Evolutionary conservation across 2,797 vertebrate genomes (phyloP).

Genomic region (Agapornis canus): DNA sequence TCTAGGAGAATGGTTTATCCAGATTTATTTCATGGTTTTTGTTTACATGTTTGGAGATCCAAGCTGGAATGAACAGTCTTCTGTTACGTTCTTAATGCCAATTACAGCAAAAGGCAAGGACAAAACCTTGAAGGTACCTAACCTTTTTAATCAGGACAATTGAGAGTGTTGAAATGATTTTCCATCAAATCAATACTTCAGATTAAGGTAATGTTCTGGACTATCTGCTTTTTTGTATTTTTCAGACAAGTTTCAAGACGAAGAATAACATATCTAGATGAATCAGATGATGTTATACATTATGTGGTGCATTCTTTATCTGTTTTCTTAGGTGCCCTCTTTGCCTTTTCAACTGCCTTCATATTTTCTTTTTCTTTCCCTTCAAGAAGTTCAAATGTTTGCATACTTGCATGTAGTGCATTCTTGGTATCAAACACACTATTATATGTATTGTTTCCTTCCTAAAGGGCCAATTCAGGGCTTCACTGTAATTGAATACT

Average conservation of each 20-base stretch:
- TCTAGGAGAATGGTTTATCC: not conserved
- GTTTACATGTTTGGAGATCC: not conserved
- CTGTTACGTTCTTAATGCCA: not conserved
- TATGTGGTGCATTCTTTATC: not conserved
- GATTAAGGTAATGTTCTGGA: not conserved
- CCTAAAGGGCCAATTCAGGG: conserved; percentile 69
- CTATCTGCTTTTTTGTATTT: not conserved
- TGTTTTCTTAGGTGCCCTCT: not conserved
- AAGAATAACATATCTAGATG: not conserved
- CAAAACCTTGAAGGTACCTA: not conserved
- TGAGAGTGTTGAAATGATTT: not conserved
- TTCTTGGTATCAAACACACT: conserved; percentile 62
- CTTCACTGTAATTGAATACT: conserved; percentile 72
- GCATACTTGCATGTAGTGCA: conserved; percentile 31
- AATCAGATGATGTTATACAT: not conserved
- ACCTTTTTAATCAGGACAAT: not conserved
- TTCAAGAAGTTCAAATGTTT: conserved; percentile 6
- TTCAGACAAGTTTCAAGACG: not conserved
- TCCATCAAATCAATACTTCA: not conserved
- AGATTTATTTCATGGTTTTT: not conserved
- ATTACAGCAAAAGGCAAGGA: not conserved
- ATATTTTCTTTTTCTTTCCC: not conserved
- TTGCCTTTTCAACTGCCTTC: conserved; percentile 1
- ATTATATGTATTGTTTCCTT: conserved; percentile 69
- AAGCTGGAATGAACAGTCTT: not conserved